Base-by-base conservation (phyloP, 2,113 vertebrate genomes). In the Panthera uncia region DNA sequence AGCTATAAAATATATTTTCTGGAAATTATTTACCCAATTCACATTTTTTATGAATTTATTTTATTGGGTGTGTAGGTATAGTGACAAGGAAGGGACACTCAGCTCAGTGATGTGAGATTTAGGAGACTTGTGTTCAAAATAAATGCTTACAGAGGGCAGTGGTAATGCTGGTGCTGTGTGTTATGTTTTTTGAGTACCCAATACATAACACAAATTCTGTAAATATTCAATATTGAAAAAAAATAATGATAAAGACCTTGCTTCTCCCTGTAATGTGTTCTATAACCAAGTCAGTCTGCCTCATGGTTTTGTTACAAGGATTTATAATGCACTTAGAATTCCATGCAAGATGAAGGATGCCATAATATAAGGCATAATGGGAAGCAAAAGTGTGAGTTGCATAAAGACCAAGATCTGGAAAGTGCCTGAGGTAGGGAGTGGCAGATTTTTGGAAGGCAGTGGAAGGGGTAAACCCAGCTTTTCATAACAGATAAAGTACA, bases 281-380 rank as follows among this genome's bases (percentile, higher is more conserved):
- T 73, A 90, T 91, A 96, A 94, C 80, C 94, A 98, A 96, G 87
- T 55, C 66, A 93, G 79, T 97, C 78, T 95, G 69, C 83, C 76
- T 85, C 61, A 92, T 66, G 33, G 74, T 85, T 97, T 89, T 89
- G 68, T 95, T 94, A 80, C 45, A 79, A 79, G 52, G 84, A 97
- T 97, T 97, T 95, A 96, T 88, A 92, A 92, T 27, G 95, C 29
- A 88, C 61, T 96, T 91, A 94, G 25, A 96, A 95, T 94, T 92
- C 52, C 55, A 76, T 82, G 73, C 25, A 79, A 95, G 63, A 98
- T 89, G 73, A 96, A 96, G 85, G 65, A 91, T 82, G 71, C 33
- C 27, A 74, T 85, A 87, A 78, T 45, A 80, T 48, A 90, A n/a
- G 29, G 5, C 27, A 79, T 78, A 90, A 96, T 73, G 50, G 81